Conservation (phyloP, 2,113 vertebrate species). For the Lophochroa leadbeateri region DNA sequence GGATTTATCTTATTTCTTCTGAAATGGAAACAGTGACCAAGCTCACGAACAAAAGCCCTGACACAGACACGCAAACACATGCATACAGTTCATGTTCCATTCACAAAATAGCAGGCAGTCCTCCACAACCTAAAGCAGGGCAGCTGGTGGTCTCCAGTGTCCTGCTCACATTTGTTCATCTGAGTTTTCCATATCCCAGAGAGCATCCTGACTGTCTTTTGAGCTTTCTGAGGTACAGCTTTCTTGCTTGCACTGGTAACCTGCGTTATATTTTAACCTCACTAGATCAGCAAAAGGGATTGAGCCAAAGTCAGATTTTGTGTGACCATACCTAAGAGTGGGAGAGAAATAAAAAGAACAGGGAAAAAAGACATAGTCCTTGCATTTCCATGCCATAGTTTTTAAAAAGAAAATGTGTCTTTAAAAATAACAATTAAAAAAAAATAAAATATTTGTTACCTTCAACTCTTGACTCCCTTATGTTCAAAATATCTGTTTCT, state of each 20-base stretch:
- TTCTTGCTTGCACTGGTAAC: not conserved
- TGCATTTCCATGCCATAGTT: not conserved
- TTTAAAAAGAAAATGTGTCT: not conserved
- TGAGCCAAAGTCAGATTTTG: not conserved
- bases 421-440: not conserved
- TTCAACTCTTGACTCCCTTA: not conserved
- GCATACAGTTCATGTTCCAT: not conserved
- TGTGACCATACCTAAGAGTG: not conserved
- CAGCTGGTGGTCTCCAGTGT: not conserved
- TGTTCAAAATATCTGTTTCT: not conserved
- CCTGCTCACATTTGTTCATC: not conserved
- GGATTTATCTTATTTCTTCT: conserved; percentile 54
- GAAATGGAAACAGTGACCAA: conserved; percentile 43
- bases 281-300: not conserved
- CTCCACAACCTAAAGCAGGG: not conserved
- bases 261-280: not conserved
- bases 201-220: not conserved
- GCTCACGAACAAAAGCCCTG: conserved; percentile 22
- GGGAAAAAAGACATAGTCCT: not conserved
- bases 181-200: not conserved
- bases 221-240: accelerated
- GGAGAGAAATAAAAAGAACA: not conserved
- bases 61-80: not conserved
- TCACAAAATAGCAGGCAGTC: not conserved
- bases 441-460: not conserved